phyloP scores from a whole-genome alignment of 2,888 invertebrate genomes.

The Rhorus exstirpatorius region DNA sequence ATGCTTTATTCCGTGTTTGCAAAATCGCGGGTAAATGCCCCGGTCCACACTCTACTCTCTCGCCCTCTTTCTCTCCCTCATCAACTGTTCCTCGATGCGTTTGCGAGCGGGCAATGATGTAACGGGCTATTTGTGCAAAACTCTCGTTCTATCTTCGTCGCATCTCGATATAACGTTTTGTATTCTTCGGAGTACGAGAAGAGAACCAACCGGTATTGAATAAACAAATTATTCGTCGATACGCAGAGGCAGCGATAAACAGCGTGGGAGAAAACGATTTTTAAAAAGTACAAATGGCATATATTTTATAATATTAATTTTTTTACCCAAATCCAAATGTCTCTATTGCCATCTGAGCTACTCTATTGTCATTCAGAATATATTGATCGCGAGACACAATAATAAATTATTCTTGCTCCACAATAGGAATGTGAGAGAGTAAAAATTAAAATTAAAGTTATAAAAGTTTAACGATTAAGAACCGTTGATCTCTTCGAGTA shows the following conservation, averaged over 20 bases:
- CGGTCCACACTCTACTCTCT: constrained; percentile 1
- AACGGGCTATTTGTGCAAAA: constrained; percentile 75
- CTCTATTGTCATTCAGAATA: too few relatives aligned
- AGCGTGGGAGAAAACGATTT: neutral
- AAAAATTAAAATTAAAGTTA: too few relatives aligned
- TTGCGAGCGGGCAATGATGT: constrained; percentile 76
- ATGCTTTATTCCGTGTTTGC: neutral
- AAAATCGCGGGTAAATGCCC: neutral
- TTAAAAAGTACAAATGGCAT: too few relatives aligned
- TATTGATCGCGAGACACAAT: too few relatives aligned
- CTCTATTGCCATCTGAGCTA: too few relatives aligned
- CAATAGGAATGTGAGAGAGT: too few relatives aligned
- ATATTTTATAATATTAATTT: too few relatives aligned
- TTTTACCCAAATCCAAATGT: too few relatives aligned
- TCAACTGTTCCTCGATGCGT: constrained; percentile 45
- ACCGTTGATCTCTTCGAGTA: too few relatives aligned
- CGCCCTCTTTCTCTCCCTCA: neutral
- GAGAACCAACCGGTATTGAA: constrained; percentile 33
- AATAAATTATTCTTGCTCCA: too few relatives aligned
- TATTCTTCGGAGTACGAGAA: constrained; percentile 32
- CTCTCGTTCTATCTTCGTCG: constrained; percentile 56
- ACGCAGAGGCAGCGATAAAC: neutral
- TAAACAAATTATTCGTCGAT: constrained; percentile 33
- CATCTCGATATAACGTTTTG: constrained; percentile 49
- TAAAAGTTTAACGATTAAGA: too few relatives aligned